Conservation (phyloP, 1,140 invertebrate species). For the Monomorium pharaonis region DNA sequence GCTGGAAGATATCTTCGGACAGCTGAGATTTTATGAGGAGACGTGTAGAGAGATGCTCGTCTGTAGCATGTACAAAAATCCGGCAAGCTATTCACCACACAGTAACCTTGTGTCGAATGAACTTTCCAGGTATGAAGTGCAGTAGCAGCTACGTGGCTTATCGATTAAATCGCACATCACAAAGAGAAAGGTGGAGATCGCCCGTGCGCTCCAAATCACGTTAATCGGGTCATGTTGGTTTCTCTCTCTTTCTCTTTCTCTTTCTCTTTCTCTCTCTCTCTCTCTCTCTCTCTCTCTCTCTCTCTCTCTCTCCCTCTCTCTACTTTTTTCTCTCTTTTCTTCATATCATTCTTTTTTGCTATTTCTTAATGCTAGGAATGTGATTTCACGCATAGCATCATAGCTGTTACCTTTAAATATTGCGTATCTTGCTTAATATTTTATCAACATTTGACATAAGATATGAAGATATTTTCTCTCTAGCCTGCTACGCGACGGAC, state of each 20-base stretch:
- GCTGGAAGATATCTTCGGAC: slow-evolving; percentile 90
- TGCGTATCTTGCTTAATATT: background rate
- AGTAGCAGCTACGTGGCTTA: background rate
- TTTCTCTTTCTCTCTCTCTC: slow-evolving; percentile 56
- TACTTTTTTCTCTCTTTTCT: slow-evolving; percentile 51
- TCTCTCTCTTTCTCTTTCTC: slow-evolving; percentile 56
- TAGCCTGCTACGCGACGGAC: background rate
- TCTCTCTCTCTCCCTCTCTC: slow-evolving; percentile 55
- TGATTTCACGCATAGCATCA: background rate
- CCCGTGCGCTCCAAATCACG: slow-evolving; percentile 53
- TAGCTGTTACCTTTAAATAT: background rate
- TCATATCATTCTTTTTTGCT: slow-evolving; percentile 28
- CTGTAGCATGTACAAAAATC: slow-evolving; percentile 93
- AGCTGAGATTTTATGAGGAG: slow-evolving; percentile 88
- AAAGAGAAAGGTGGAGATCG: slow-evolving; percentile 81
- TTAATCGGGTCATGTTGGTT: slow-evolving; percentile 63
- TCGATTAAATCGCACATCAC: slow-evolving; percentile 55
- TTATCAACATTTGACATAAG: background rate
- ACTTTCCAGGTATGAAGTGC: slow-evolving; percentile 90
- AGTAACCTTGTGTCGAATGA: slow-evolving; percentile 94
- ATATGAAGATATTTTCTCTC: slow-evolving; percentile 5
- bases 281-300: slow-evolving; percentile 60
- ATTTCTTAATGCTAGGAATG: background rate
- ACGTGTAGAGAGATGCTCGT: slow-evolving; percentile 91
- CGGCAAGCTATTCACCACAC: slow-evolving; percentile 90